A percentile compares a stretch with the other conserved stretches of the same genome.
Evolutionary conservation across 2,113 vertebrate species (phyloP).

Genomic region (Chloebia gouldiae): DNA sequence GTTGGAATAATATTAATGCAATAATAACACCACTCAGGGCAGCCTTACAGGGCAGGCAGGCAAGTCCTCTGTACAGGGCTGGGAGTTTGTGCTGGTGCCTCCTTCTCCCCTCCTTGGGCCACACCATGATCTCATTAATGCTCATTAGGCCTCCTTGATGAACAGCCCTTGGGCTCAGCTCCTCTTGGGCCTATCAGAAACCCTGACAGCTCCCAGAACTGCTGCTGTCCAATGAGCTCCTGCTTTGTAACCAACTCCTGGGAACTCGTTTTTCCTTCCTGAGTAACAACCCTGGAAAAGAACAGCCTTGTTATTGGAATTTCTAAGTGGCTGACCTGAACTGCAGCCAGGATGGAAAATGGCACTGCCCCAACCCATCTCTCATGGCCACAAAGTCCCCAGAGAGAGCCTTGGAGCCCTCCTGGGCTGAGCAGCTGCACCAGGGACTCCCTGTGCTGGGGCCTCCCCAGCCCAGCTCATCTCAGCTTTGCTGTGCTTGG

Average conservation of each 20-base stretch:
- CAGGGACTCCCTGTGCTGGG: too few species aligned
- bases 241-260: not conserved
- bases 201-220: not conserved
- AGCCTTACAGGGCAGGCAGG: fast-evolving
- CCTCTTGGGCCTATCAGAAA: not conserved
- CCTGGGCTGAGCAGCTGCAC: too few species aligned
- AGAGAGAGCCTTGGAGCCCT: too few species aligned
- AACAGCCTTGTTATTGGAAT: too few species aligned
- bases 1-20: not conserved
- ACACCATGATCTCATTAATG: not conserved
- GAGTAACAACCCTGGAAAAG: not conserved
- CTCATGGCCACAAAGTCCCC: too few species aligned
- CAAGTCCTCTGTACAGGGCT: not conserved
- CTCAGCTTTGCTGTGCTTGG: too few species aligned
- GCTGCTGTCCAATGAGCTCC: not conserved
- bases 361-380: too few species aligned
- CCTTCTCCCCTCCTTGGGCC: not conserved
- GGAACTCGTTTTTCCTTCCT: not conserved
- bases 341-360: too few species aligned
- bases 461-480: too few species aligned
- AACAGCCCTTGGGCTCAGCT: not conserved
- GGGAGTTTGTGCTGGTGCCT: not conserved
- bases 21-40: not conserved
- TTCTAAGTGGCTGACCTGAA: too few species aligned
- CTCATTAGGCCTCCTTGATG: not conserved